Base-by-base conservation (phyloP, 2,888 invertebrate species). In the Ectemnius lituratus region DNA sequence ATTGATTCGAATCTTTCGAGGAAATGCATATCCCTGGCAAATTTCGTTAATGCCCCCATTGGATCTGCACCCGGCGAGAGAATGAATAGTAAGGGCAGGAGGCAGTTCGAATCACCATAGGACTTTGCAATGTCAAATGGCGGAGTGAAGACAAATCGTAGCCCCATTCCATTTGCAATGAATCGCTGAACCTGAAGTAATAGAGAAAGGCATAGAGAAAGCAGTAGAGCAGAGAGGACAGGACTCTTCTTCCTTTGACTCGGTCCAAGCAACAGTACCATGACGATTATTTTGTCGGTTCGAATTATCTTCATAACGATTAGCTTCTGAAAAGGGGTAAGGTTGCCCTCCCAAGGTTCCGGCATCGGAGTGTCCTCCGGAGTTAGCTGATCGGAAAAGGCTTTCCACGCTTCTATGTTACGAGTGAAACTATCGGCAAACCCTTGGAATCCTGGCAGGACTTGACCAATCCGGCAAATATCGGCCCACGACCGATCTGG, bases 81-180 rank as follows among this genome's bases (percentile, higher is more conserved):
- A 28, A 95, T 92, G 82, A 94, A 94, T 77, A 95, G 92, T 56
- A 94, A 90, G 0, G 95, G 95, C 6, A 92, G 92, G 13, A 92
- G 86, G 78, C 91, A 92, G 79, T 91, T 93, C 0, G 94, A 94
- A 84, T 94, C 94, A 13, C 89, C 90, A 85, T 92, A 95, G 2
- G 93, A 92, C 77, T 92, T 91, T 1, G 91, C 91, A 27, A 94
- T 90, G 86, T 94, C 92, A 85, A 94, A 93, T 6, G 92, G 91
- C 20, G 92, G 78, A 4, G 80, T 79, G 13, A 72, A 60, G 18
- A 84, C 76, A 45, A 92, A 93, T 79, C 92, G 90, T 23, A 67
- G 13, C n/a, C 81, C 81, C 76, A 81, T 76, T 70, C 90, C 88
- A 1, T 89, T 88, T 70, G 84, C 84, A 1, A 93, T 89, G 59